Percentiles rank a stretch among this genome's conserved stretches.
phyloP scores from a whole-genome alignment of 2,888 invertebrate genomes.

The Cheilosia grossa region DNA sequence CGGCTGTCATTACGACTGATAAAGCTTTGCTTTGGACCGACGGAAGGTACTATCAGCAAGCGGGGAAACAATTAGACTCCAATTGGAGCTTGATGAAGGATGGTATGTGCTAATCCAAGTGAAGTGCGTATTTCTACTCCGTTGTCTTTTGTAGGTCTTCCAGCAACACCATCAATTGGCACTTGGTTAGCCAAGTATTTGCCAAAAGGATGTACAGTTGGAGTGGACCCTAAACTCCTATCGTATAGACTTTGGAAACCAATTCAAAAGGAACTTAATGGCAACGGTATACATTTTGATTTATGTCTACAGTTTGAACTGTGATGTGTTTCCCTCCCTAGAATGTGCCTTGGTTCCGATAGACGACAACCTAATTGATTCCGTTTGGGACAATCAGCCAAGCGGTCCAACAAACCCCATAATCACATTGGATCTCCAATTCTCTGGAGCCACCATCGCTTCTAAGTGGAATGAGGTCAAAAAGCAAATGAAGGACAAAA shows the following conservation, averaged over 20 bases:
- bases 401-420: slow-evolving; percentile 84
- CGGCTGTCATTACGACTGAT: slow-evolving; percentile 91
- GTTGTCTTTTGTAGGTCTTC: slow-evolving; percentile 77
- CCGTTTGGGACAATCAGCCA: slow-evolving; percentile 87
- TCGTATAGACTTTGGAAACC: slow-evolving; percentile 86
- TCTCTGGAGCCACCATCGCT: slow-evolving; percentile 86
- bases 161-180: slow-evolving; percentile 84
- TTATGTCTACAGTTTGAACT: background rate
- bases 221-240: slow-evolving; percentile 88
- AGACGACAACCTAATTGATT: slow-evolving; percentile 88
- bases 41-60: slow-evolving; percentile 97
- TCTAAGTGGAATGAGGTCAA: slow-evolving; percentile 88
- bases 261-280: slow-evolving; percentile 85
- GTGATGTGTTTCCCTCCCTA: slow-evolving; percentile 15
- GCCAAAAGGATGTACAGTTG: slow-evolving; percentile 86
- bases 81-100: slow-evolving; percentile 97
- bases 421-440: slow-evolving; percentile 84
- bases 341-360: slow-evolving; percentile 88
- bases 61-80: slow-evolving; percentile 90
- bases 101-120: slow-evolving; percentile 81
- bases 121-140: background rate
- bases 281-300: slow-evolving; percentile 72
- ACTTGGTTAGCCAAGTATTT: slow-evolving; percentile 88
- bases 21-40: slow-evolving; percentile 97
- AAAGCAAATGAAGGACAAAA: slow-evolving; percentile 86